These are phyloP conservation scores for Cirrhinus mrigala DNA, from an alignment of 2,797 vertebrate species.

Conservation along the genomic window DNA sequence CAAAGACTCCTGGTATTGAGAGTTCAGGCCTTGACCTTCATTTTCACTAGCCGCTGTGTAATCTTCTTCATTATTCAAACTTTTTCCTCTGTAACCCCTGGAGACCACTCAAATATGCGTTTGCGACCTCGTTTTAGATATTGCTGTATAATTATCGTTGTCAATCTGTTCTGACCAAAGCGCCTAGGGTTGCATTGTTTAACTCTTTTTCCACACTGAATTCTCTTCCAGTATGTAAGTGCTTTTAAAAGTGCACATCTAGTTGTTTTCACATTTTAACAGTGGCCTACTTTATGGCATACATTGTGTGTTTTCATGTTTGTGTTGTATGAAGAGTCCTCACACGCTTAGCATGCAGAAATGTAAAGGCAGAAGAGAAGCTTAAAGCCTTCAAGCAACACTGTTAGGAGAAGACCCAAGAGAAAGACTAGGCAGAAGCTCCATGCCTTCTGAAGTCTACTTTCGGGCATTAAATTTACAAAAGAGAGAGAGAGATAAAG, in stretches of 20 bases:
- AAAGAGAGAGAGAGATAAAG: constrained; percentile 38
- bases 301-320: constrained; percentile 33
- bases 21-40: constrained; percentile 37
- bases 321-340: constrained; percentile 26
- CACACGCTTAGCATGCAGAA: constrained; percentile 39
- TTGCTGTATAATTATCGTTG: constrained; percentile 4
- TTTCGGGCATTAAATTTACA: constrained; percentile 64
- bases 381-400: constrained; percentile 50
- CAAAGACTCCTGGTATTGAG: constrained; percentile 28
- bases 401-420: constrained; percentile 48
- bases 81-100: constrained; percentile 25
- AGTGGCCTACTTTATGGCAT: constrained; percentile 52
- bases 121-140: constrained; percentile 26
- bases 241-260: constrained; percentile 4
- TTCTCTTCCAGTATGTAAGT: constrained; percentile 20
- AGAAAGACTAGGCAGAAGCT: constrained; percentile 46
- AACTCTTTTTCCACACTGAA: constrained; percentile 9
- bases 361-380: constrained; percentile 39
- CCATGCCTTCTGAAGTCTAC: constrained; percentile 57
- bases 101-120: constrained; percentile 30
- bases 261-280: not conserved
- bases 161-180: constrained; percentile 5
- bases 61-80: constrained; percentile 42
- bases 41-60: constrained; percentile 19
- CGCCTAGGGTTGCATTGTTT: not conserved